phyloP scores from a whole-genome alignment of 2,888 invertebrate species.

The Rhamphomyia laevipes region DNA sequence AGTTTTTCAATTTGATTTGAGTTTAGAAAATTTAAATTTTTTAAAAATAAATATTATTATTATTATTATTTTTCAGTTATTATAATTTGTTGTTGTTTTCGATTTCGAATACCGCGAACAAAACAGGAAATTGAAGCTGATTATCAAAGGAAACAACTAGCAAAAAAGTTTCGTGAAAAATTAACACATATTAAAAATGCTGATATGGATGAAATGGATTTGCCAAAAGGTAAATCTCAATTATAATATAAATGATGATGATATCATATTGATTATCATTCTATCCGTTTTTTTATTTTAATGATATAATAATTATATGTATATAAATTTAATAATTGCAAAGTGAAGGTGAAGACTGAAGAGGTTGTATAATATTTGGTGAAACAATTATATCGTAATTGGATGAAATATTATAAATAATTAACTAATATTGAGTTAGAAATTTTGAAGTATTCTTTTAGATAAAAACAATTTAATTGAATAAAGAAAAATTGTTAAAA shows the following conservation, averaged over 20 bases:
- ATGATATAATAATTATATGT: background rate
- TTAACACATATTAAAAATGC: constrained; percentile 70
- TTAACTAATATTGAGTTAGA: too few relatives aligned
- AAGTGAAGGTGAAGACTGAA: too few relatives aligned
- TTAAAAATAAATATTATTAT: constrained; percentile 1
- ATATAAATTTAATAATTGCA: too few relatives aligned
- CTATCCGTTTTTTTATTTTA: background rate
- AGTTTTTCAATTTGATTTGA: constrained; percentile 15
- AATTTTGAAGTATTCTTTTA: too few relatives aligned
- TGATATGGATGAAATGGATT: constrained; percentile 59
- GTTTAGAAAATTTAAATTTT: background rate
- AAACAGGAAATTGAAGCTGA: constrained; percentile 94
- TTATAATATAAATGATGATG: background rate
- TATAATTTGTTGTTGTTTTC: constrained; percentile 79
- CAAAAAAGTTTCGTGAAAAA: constrained; percentile 69
- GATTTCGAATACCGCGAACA: constrained; percentile 83
- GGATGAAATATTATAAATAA: too few relatives aligned
- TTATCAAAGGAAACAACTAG: constrained; percentile 71
- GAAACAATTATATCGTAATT: too few relatives aligned
- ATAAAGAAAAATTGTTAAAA: too few relatives aligned
- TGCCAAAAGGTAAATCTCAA: constrained; percentile 31
- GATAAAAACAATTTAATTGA: too few relatives aligned
- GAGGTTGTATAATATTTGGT: background rate
- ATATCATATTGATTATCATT: background rate
- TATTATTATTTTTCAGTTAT: constrained; percentile 50